These are phyloP conservation scores for Cloeon dipterum DNA, from an alignment of 2,888 invertebrate genomes.

Conservation along the genomic window DNA sequence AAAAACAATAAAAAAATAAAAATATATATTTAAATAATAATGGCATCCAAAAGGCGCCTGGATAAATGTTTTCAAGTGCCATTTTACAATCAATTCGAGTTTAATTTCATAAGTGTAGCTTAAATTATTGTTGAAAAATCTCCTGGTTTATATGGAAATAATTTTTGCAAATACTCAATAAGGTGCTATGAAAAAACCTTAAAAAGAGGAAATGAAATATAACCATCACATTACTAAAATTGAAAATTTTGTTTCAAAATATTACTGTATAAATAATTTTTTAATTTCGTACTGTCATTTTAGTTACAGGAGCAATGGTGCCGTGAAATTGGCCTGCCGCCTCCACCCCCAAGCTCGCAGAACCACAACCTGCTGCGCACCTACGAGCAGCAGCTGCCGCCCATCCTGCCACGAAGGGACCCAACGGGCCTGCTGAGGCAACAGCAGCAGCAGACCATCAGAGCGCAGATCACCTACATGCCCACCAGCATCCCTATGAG, in stretches of 20 bases:
- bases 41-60: no score
- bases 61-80: no score
- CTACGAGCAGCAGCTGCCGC: background rate
- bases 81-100: no score
- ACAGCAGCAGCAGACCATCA: slow-evolving; percentile 3
- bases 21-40: slow-evolving; percentile 4
- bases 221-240: no score
- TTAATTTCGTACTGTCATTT: no score
- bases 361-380: slow-evolving; percentile 13
- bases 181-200: no score
- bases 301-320: slow-evolving; percentile 30
- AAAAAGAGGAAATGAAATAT: no score
- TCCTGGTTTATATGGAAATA: no score
- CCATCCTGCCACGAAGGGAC: slow-evolving; percentile 5
- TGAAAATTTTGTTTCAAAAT: background rate
- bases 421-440: background rate
- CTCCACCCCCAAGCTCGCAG: slow-evolving; percentile 17
- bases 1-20: background rate
- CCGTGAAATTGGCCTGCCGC: slow-evolving; percentile 22
- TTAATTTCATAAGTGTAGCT: slow-evolving; percentile 17
- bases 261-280: slow-evolving; percentile 2
- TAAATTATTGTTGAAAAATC: background rate
- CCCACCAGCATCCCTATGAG: background rate
- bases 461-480: slow-evolving; percentile 4
- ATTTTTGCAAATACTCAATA: no score